phyloP scores from a whole-genome alignment of 2,797 vertebrate genomes.

The Cuculus canorus region DNA sequence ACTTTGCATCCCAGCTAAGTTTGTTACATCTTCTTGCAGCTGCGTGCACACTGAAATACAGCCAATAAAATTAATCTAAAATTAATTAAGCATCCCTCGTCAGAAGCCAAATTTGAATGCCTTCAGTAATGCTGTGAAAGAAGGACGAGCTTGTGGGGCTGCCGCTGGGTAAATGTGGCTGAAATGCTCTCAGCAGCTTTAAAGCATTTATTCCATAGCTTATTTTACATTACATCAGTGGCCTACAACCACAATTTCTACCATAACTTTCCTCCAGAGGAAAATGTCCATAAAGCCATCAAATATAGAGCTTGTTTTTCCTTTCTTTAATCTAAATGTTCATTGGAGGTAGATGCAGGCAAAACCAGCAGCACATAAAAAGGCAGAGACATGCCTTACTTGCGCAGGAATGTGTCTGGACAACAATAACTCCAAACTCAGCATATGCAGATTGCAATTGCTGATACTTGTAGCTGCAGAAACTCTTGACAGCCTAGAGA shows the following conservation, averaged over 20 bases:
- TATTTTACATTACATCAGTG: neutral
- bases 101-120: neutral
- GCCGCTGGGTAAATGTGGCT: neutral
- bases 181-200: neutral
- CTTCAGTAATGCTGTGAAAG: neutral
- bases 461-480: constrained; percentile 26
- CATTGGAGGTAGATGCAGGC: neutral
- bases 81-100: neutral
- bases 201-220: neutral
- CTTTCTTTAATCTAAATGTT: neutral
- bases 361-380: neutral
- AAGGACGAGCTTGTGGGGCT: neutral
- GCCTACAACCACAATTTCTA: neutral
- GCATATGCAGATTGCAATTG: neutral
- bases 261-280: neutral
- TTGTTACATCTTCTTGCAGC: neutral
- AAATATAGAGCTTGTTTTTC: neutral
- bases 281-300: neutral
- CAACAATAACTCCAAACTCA: neutral
- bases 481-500: neutral
- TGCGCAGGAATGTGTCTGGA: constrained; percentile 9
- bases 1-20: neutral
- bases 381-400: neutral
- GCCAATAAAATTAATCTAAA: neutral
- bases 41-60: neutral